Evolutionary conservation across 2,113 vertebrate genomes (phyloP).

Genomic region (Hydrochoerus hydrochaeris): DNA sequence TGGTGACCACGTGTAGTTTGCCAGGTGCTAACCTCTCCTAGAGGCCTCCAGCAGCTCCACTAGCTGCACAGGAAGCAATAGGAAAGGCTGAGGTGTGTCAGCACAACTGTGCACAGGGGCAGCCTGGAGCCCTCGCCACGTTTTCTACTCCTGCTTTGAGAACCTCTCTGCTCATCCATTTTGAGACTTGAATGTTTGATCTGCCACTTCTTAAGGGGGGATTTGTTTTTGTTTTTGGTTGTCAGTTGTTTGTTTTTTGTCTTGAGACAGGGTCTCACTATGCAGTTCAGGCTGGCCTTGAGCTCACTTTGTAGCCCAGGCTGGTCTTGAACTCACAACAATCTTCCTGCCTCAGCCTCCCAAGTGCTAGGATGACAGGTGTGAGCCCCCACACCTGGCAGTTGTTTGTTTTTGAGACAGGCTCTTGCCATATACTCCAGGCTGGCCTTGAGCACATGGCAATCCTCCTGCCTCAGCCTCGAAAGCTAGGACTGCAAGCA

Average conservation of each 20-base stretch:
- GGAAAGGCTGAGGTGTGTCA: accelerated
- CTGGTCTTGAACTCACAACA: too few species aligned
- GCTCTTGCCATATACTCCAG: background rate
- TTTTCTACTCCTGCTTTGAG: background rate
- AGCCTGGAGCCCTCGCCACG: background rate
- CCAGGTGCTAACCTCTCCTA: accelerated
- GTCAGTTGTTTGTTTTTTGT: background rate
- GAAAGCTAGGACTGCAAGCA: background rate
- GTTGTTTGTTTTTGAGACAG: too few species aligned
- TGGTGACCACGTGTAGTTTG: background rate
- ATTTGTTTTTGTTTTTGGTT: background rate
- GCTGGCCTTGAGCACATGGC: background rate
- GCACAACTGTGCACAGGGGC: accelerated
- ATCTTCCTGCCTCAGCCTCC: background rate
- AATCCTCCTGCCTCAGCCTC: background rate
- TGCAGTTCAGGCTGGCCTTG: too few species aligned
- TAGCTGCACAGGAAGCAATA: accelerated
- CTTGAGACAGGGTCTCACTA: background rate
- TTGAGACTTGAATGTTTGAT: background rate
- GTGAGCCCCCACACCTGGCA: too few species aligned
- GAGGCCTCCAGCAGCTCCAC: background rate
- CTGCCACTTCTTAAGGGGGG: background rate
- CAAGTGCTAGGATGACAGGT: too few species aligned
- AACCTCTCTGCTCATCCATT: accelerated
- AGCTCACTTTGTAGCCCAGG: accelerated